phyloP scores from a whole-genome alignment of 2,113 vertebrate species.

The Thunnus maccoyii region DNA sequence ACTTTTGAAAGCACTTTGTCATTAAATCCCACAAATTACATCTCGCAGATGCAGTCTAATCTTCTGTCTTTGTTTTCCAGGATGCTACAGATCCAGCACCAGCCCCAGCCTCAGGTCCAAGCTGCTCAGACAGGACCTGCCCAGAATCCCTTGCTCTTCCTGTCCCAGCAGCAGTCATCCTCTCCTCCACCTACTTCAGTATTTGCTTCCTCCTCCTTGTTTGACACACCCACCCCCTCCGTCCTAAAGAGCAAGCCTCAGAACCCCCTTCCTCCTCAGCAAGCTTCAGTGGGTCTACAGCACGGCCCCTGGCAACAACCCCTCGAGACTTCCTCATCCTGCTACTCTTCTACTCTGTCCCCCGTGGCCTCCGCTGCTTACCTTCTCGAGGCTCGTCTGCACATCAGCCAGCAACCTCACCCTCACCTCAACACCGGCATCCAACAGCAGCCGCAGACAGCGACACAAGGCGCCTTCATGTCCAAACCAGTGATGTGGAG shows the following conservation, averaged over 20 bases:
- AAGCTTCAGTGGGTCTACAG: constrained; percentile 78
- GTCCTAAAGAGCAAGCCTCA: constrained; percentile 79
- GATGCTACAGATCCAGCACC: constrained; percentile 95
- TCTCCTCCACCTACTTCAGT: constrained; percentile 75
- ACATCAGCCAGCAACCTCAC: constrained; percentile 85
- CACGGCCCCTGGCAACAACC: constrained; percentile 75
- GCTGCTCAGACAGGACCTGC: constrained; percentile 66
- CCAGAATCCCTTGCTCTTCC: constrained; percentile 82
- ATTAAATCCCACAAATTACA: neutral
- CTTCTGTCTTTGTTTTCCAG: constrained; percentile 78
- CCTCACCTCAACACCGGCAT: constrained; percentile 60
- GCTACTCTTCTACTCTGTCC: constrained; percentile 85
- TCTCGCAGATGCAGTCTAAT: constrained; percentile 7
- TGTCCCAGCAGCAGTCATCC: constrained; percentile 69
- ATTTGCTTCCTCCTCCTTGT: constrained; percentile 77
- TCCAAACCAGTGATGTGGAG: constrained; percentile 88
- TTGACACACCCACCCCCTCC: constrained; percentile 69
- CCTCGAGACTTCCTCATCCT: constrained; percentile 66
- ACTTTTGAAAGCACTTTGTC: neutral
- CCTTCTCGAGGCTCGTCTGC: constrained; percentile 90
- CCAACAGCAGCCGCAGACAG: constrained; percentile 75
- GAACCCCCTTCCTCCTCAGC: constrained; percentile 81
- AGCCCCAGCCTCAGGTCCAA: constrained; percentile 81
- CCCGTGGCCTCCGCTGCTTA: constrained; percentile 90
- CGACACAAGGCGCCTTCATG: constrained; percentile 61